A percentile compares a stretch with the other conserved stretches of the same genome.
Evolutionary conservation across 1,140 invertebrate species (phyloP).

Genomic region (Pseudomyrmex dendroicus): DNA sequence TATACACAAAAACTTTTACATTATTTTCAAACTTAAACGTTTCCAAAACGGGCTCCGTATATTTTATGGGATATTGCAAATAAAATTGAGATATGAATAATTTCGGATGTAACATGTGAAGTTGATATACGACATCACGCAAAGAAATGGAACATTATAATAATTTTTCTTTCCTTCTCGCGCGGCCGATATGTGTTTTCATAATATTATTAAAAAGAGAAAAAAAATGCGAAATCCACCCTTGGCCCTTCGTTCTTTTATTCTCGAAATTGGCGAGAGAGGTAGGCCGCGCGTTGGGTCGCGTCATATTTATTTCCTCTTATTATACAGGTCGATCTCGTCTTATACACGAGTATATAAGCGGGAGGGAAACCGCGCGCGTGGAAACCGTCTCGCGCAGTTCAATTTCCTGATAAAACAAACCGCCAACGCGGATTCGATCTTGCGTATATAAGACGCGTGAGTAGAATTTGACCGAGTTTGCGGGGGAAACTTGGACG

Average conservation of each 20-base stretch:
- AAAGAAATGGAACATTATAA: constrained; percentile 13
- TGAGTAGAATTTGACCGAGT: constrained; percentile 52
- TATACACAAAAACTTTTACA: too few relatives aligned
- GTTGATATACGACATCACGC: not conserved
- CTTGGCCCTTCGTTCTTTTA: constrained; percentile 25
- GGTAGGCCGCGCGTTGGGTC: not conserved
- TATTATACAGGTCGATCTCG: constrained; percentile 52
- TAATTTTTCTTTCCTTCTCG: constrained; percentile 8
- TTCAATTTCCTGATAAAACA: constrained; percentile 54
- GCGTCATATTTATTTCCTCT: constrained; percentile 49
- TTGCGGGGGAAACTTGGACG: constrained; percentile 2
- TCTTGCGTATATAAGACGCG: constrained; percentile 24
- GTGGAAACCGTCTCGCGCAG: constrained; percentile 16
- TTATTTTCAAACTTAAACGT: too few relatives aligned
- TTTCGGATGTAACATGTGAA: not conserved
- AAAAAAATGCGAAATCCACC: constrained; percentile 25
- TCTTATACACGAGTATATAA: constrained; percentile 11
- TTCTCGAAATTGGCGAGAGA: constrained; percentile 38
- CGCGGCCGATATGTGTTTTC: not conserved
- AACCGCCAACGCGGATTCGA: constrained; percentile 50
- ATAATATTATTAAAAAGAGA: too few relatives aligned
- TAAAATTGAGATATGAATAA: too few relatives aligned
- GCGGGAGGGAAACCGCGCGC: constrained; percentile 13
- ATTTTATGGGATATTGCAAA: too few relatives aligned
- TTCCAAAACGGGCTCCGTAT: too few relatives aligned